These are phyloP conservation scores for Chunga burmeisteri DNA, from an alignment of 2,113 vertebrate species.

Conservation along the genomic window DNA sequence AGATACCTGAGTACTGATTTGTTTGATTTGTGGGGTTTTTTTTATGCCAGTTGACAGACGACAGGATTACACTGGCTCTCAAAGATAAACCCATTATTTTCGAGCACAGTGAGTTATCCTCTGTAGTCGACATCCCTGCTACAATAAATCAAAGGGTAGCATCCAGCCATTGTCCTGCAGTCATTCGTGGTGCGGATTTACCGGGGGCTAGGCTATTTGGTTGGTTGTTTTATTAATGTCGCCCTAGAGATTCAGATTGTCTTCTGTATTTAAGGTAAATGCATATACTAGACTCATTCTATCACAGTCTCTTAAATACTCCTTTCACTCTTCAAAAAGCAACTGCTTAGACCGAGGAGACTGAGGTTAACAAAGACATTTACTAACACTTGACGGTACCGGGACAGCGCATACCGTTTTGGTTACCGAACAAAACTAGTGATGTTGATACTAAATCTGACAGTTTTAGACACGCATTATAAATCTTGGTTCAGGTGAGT, in stretches of 20 bases:
- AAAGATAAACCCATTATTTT: not conserved
- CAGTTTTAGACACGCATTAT: not conserved
- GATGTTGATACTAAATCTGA: not conserved
- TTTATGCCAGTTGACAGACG: not conserved
- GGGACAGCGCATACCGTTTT: not conserved
- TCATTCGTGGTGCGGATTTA: not conserved
- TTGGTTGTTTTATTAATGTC: not conserved
- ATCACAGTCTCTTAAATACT: not conserved
- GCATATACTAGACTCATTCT: not conserved
- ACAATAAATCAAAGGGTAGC: not conserved
- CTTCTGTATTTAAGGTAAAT: not conserved
- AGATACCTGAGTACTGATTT: not conserved
- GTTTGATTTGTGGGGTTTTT: not conserved
- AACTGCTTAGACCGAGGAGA: not conserved
- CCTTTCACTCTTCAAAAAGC: not conserved
- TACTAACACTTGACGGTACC: not conserved
- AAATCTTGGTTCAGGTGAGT: not conserved
- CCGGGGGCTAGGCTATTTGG: not conserved
- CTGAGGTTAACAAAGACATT: not conserved
- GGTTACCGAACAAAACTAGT: not conserved
- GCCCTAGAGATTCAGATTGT: not conserved
- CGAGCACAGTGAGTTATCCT: not conserved
- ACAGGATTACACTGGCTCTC: not conserved
- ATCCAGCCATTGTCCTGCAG: constrained; percentile 15
- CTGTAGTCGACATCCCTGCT: not conserved